These are phyloP conservation scores for Python bivittatus DNA, from an alignment of 2,113 vertebrate species.

Conservation along the genomic window DNA sequence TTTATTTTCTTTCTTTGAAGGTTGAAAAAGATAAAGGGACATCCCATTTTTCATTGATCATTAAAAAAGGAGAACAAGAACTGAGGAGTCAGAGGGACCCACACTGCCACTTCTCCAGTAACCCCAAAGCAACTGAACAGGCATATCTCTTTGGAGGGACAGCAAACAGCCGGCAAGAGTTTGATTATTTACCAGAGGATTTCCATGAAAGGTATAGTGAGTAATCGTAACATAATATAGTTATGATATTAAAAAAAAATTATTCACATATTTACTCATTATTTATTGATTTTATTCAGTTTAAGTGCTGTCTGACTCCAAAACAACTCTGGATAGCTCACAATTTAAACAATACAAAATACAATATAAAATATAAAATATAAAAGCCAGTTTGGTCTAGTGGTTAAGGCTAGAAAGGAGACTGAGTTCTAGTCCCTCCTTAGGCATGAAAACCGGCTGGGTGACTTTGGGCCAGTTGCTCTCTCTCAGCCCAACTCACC, in stretches of 20 bases:
- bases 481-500: no score
- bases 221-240: neutral
- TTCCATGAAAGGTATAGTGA: conserved; percentile 81
- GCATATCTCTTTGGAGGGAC: conserved; percentile 85
- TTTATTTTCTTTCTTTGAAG: conserved; percentile 67
- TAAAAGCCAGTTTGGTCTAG: no score
- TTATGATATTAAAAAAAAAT: neutral
- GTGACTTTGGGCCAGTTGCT: no score
- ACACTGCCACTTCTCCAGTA: conserved; percentile 79
- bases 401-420: no score
- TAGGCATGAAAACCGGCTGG: no score
- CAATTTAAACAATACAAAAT: neutral
- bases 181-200: conserved; percentile 78
- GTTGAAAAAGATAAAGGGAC: conserved; percentile 76
- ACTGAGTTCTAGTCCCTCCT: no score
- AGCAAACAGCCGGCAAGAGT: conserved; percentile 90
- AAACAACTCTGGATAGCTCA: neutral
- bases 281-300: neutral
- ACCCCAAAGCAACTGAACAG: conserved; percentile 72
- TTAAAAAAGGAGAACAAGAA: conserved; percentile 72
- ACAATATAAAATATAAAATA: neutral
- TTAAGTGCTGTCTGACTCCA: neutral
- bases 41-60: conserved; percentile 66
- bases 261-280: neutral
- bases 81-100: conserved; percentile 54